Base-by-base conservation (phyloP, 1,140 invertebrate species). In the Drosophila pseudoananassae region DNA sequence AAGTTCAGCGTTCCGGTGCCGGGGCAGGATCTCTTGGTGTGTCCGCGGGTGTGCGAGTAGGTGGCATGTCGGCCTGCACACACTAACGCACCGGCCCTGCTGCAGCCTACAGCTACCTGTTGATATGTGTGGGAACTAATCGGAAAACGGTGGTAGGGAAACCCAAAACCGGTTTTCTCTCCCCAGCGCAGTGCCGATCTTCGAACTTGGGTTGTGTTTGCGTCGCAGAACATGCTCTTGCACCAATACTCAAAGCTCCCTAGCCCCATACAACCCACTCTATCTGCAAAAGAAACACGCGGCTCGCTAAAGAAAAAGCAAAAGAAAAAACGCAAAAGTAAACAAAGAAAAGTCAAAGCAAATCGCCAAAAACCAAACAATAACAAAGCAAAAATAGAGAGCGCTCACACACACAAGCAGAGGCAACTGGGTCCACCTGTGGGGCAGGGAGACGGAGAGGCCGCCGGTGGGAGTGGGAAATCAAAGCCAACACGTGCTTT, bases 401-500 rank as follows among this genome's bases (percentile, higher is more conserved):
- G 14, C 61, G 17, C 40, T 25, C 65, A 55, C 53, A 64, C n/a
- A 52, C 65, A 55, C n/a, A 31, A 20, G 20, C 20, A 20, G 20
- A 20, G 20, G 38, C 74, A 74, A 58, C 20, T 25, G 31, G 12
- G 33, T 31, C 17, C n/a, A 33, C 9, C 7, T 7, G 51, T 36
- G 51, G 20, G 20, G n/a, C 15, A 14, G 15, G n/a, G 20, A 15
- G 14, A 6, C 14, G 15, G 40, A 1, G 25, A 20, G 10, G 10
- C 15, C 7, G 40, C 14, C 40, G 40, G 46, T 51, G 64, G 49
- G 17, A 45, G 51, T 69, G 57, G 66, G 49, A 79, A 82, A 88
- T 68, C 78, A 88, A 88, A 88, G 68, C 58, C 78, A 88, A 88
- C 83, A 88, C 83, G 83, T 88, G 83, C 83, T 88, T 88, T 88